These are phyloP conservation scores for Cygnus olor DNA, from an alignment of 2,797 vertebrate genomes.

Conservation along the genomic window DNA sequence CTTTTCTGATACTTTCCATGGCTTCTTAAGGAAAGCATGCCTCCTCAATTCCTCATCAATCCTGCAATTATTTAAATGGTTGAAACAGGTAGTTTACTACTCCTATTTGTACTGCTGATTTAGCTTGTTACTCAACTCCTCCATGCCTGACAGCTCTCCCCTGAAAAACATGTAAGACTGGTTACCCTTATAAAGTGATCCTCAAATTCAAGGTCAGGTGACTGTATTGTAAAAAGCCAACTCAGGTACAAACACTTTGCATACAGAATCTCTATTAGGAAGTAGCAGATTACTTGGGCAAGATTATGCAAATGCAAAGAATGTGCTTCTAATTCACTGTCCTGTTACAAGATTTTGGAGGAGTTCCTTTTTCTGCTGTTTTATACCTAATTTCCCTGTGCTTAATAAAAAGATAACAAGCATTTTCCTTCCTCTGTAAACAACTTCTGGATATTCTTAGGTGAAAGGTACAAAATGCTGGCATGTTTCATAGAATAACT, in stretches of 20 bases:
- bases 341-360: background rate
- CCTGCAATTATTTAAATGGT: constrained; percentile 42
- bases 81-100: constrained; percentile 44
- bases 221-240: background rate
- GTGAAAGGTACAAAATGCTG: background rate
- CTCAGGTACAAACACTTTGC: background rate
- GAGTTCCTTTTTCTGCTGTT: background rate
- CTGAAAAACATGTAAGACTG: background rate
- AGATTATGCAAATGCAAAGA: background rate
- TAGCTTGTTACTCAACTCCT: constrained; percentile 41
- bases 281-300: background rate
- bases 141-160: constrained; percentile 21
- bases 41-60: background rate
- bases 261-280: background rate
- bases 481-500: background rate
- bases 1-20: background rate
- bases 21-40: background rate
- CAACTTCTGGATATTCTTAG: background rate
- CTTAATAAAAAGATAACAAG: background rate
- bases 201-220: constrained; percentile 30
- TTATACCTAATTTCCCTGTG: background rate
- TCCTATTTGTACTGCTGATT: constrained; percentile 59
- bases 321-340: background rate
- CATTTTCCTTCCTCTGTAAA: background rate
- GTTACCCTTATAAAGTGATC: constrained; percentile 36